A percentile compares a stretch with the other conserved stretches of the same genome.
These are phyloP conservation scores for Drosophila anomelani DNA, from an alignment of 2,888 invertebrate genomes.

Conservation along the genomic window DNA sequence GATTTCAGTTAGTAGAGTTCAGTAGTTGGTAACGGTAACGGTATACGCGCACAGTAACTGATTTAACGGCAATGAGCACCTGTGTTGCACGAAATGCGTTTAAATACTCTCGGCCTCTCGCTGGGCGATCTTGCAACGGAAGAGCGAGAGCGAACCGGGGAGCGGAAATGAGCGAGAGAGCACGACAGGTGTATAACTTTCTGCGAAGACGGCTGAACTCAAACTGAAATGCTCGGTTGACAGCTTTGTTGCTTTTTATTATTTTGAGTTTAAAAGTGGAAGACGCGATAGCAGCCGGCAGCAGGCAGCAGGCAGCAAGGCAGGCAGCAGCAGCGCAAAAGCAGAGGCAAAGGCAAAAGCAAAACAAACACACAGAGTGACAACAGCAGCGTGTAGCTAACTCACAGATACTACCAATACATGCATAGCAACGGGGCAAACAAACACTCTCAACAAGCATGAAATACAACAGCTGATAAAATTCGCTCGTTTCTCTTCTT, in stretches of 20 bases:
- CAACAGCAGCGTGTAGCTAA: constrained; percentile 60
- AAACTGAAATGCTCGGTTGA: constrained; percentile 80
- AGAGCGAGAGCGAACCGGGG: constrained; percentile 23
- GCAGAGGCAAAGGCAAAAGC: constrained; percentile 32
- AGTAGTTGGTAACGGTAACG: constrained; percentile 3
- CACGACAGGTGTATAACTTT: constrained; percentile 66
- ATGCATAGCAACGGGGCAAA: constrained; percentile 7
- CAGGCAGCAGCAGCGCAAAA: constrained; percentile 4
- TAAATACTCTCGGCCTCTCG: constrained; percentile 34
- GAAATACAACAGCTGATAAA: constrained; percentile 76
- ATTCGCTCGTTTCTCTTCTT: constrained; percentile 34
- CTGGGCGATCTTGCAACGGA: constrained; percentile 19
- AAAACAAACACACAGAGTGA: constrained; percentile 42
- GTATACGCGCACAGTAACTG: constrained; percentile 37
- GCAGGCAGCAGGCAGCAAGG: constrained; percentile 23
- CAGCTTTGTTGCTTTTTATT: constrained; percentile 79
- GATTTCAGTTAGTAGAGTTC: constrained; percentile 7
- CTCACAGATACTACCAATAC: constrained; percentile 36
- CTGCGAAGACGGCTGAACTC: constrained; percentile 75
- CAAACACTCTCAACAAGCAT: constrained; percentile 51
- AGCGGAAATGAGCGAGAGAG: constrained; percentile 11
- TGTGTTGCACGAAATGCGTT: constrained; percentile 61
- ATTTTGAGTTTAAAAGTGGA: constrained; percentile 63
- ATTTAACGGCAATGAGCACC: constrained; percentile 53
- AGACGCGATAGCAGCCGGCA: constrained; percentile 68